These are phyloP conservation scores for Cryptocephalus moraei DNA, from an alignment of 2,888 invertebrate species.

Conservation along the genomic window DNA sequence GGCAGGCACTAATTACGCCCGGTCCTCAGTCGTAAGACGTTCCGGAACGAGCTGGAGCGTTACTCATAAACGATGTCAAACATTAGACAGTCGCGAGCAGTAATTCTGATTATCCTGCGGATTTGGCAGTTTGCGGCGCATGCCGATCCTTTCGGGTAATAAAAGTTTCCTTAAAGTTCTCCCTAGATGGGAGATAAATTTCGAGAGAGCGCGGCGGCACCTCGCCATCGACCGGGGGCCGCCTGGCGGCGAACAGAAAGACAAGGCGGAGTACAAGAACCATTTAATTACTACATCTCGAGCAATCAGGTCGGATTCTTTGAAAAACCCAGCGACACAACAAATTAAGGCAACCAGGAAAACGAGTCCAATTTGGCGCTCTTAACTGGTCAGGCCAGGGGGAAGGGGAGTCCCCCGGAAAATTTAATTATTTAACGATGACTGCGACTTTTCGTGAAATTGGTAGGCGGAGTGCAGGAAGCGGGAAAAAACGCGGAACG, in stretches of 20 bases:
- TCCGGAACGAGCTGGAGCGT: no score
- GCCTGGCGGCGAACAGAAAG: neutral
- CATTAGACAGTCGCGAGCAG: no score
- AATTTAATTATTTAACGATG: neutral
- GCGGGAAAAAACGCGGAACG: no score
- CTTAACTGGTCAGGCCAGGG: neutral
- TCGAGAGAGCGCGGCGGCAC: neutral
- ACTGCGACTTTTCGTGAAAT: neutral
- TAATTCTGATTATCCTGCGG: no score
- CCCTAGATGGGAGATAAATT: neutral
- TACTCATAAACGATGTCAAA: no score
- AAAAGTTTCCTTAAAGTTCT: neutral
- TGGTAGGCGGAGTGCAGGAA: neutral
- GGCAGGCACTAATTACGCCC: no score
- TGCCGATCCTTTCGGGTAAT: neutral
- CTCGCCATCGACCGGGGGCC: no score
- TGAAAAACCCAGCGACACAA: constrained; percentile 10
- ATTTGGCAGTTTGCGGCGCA: no score
- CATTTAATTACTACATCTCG: constrained; percentile 16
- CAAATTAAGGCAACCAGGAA: neutral
- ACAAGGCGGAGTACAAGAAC: constrained; percentile 3
- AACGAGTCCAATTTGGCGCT: neutral
- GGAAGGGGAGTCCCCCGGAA: neutral
- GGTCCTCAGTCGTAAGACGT: no score
- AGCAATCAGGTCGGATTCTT: constrained; percentile 13